These are phyloP conservation scores for Enteromius radiatus DNA, from an alignment of 2,797 vertebrate species.

Conservation along the genomic window DNA sequence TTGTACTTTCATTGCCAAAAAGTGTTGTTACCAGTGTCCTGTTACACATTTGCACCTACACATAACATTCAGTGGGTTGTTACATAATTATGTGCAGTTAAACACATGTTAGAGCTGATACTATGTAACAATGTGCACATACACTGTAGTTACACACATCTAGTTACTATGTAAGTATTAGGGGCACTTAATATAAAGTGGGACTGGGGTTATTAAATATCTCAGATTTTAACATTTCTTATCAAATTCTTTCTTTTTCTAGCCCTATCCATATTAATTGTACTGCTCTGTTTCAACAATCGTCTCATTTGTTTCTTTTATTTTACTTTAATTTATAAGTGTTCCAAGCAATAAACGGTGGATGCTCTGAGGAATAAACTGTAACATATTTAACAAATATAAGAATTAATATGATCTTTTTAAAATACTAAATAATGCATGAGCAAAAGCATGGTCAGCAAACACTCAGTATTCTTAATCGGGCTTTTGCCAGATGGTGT, in stretches of 20 bases:
- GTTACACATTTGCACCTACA: too few species aligned
- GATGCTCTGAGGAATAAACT: background rate
- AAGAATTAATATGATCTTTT: background rate
- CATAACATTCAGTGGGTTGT: too few species aligned
- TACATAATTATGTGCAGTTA: too few species aligned
- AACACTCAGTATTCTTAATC: slow-evolving; percentile 40
- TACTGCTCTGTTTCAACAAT: background rate
- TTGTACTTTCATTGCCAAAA: too few species aligned
- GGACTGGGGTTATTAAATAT: background rate
- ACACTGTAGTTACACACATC: too few species aligned
- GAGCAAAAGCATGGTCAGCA: slow-evolving; percentile 33
- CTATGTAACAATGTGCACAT: too few species aligned
- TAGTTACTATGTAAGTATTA: too few species aligned
- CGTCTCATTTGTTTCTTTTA: background rate
- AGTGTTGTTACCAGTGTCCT: too few species aligned
- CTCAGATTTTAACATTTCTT: background rate
- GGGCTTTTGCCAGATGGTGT: slow-evolving; percentile 46
- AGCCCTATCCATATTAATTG: background rate
- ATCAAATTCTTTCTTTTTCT: background rate
- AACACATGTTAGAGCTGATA: too few species aligned
- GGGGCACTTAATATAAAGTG: too few species aligned
- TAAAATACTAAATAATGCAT: slow-evolving; percentile 27
- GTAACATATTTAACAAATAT: background rate
- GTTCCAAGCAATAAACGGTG: background rate
- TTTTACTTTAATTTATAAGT: background rate